phyloP scores from a whole-genome alignment of 2,113 vertebrate species.

The Scopus umbretta region DNA sequence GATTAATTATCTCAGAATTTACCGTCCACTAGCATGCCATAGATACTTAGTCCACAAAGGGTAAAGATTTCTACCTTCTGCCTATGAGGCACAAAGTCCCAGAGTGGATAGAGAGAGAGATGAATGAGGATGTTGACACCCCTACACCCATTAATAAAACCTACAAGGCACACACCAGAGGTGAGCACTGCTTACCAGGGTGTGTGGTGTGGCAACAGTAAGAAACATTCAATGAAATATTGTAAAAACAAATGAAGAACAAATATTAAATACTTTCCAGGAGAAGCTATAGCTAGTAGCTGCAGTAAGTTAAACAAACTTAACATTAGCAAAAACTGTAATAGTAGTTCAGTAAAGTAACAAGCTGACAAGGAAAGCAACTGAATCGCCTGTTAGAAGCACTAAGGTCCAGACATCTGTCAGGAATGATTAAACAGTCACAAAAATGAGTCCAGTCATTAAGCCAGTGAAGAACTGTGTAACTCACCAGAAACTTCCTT shows the following conservation, averaged over 20 bases:
- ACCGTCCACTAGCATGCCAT: not conserved
- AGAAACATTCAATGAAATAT: not conserved
- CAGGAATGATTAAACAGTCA: not conserved
- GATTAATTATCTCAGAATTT: not conserved
- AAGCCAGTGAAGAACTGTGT: not conserved
- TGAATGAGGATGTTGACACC: not conserved
- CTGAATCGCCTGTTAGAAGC: not conserved
- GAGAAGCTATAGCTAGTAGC: not conserved
- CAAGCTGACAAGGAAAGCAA: not conserved
- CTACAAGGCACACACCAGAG: rapidly evolving
- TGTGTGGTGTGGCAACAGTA: not conserved
- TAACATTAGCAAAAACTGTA: not conserved
- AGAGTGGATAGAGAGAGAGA: not conserved
- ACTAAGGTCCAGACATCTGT: not conserved
- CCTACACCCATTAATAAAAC: not conserved
- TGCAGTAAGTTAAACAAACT: not conserved
- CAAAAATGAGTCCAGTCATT: not conserved
- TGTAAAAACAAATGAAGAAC: not conserved
- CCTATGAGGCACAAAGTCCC: not conserved
- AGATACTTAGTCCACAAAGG: not conserved
- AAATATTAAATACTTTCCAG: not conserved
- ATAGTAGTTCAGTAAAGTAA: not conserved
- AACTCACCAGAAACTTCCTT: not conserved
- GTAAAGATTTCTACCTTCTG: not conserved
- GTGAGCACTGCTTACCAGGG: not conserved